Conservation (phyloP, 2,797 vertebrate genomes). For the Parauchenoglanis ngamensis region DNA sequence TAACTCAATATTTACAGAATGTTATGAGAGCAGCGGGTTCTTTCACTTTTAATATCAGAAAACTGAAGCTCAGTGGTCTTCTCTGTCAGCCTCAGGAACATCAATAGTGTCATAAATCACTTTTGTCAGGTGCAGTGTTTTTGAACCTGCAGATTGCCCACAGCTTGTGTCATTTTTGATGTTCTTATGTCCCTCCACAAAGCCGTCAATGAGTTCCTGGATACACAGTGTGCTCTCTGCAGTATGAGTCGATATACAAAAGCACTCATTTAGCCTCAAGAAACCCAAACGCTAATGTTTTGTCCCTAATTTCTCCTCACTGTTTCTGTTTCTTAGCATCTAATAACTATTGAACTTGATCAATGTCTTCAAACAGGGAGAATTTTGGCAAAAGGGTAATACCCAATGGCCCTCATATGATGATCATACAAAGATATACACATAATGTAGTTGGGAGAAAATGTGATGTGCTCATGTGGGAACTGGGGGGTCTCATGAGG, state of each 20-base stretch:
- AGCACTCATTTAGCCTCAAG: conserved; percentile 11
- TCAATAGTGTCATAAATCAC: conserved; percentile 74
- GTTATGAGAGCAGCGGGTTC: conserved; percentile 74
- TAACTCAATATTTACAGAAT: conserved; percentile 75
- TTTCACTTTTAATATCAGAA: conserved; percentile 72
- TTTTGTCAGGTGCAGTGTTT: conserved; percentile 69
- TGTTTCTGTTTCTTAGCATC: too few species aligned
- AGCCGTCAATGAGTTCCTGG: conserved; percentile 53
- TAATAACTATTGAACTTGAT: too few species aligned
- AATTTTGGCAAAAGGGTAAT: too few species aligned
- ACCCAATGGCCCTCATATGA: too few species aligned
- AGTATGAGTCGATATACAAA: conserved; percentile 37
- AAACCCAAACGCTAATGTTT: too few species aligned
- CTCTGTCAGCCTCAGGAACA: conserved; percentile 74
- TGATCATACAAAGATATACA: too few species aligned
- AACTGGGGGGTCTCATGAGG: too few species aligned
- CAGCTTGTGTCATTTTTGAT: conserved; percentile 70
- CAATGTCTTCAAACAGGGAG: too few species aligned
- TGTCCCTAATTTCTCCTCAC: too few species aligned
- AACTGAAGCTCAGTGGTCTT: conserved; percentile 72
- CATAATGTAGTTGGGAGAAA: too few species aligned
- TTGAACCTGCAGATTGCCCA: conserved; percentile 67
- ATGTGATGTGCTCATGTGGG: too few species aligned
- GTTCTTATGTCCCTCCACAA: conserved; percentile 64
- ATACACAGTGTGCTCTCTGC: conserved; percentile 58